phyloP scores from a whole-genome alignment of 2,113 vertebrate genomes.

The Lophotis ruficrista region DNA sequence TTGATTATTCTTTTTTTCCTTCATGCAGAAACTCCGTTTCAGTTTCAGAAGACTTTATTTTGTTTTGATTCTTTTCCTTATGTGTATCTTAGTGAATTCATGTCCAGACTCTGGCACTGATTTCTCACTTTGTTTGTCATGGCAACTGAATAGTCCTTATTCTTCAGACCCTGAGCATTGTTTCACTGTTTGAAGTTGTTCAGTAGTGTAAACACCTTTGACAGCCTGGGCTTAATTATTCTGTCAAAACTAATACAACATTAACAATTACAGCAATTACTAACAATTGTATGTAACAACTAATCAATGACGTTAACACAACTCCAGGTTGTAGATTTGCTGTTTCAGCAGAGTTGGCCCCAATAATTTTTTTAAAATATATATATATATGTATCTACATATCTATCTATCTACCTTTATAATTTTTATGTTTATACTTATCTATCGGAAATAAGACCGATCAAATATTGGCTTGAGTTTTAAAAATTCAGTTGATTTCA shows the following conservation, averaged over 20 bases:
- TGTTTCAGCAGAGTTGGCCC: not conserved
- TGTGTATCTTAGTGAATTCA: slow-evolving; percentile 45
- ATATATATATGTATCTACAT: no score
- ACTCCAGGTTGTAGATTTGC: not conserved
- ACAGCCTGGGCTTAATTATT: not conserved
- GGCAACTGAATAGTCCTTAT: not conserved
- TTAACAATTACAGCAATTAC: not conserved
- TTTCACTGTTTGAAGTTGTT: not conserved
- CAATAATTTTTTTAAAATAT: not conserved
- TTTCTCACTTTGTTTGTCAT: slow-evolving; percentile 18
- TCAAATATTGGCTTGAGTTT: not conserved
- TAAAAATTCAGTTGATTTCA: not conserved
- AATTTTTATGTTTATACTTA: not conserved
- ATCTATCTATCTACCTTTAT: not conserved
- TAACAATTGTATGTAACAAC: not conserved
- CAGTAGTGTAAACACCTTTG: not conserved
- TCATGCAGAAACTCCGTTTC: slow-evolving; percentile 24
- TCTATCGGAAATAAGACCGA: not conserved
- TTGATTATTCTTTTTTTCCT: slow-evolving; percentile 41
- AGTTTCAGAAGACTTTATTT: slow-evolving; percentile 53
- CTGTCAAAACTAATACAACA: not conserved
- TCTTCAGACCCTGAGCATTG: not conserved
- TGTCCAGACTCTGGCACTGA: not conserved
- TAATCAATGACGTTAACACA: not conserved
- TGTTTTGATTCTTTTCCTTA: slow-evolving; percentile 47